Evolutionary conservation across 2,888 invertebrate genomes (phyloP).

Genomic region (Hyppa rectilinea): DNA sequence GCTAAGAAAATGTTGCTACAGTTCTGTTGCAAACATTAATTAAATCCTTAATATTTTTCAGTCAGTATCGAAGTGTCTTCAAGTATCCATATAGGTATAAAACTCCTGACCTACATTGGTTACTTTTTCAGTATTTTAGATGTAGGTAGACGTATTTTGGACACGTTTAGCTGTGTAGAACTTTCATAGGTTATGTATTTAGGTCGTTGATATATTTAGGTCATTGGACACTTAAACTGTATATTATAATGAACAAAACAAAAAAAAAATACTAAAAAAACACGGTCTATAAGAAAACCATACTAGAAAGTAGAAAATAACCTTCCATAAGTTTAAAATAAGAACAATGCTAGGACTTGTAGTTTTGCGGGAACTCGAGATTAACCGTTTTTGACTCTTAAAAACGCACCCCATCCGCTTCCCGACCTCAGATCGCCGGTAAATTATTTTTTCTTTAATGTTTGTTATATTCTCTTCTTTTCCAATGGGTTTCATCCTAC

Average conservation of each 20-base stretch:
- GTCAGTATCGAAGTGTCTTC: neutral
- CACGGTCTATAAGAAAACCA: no score
- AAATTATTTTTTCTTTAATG: no score
- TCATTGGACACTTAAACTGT: neutral
- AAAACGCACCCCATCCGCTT: no score
- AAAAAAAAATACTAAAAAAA: no score
- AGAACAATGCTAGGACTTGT: no score
- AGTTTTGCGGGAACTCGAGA: no score
- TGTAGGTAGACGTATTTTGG: slow-evolving; percentile 15
- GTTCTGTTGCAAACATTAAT: neutral
- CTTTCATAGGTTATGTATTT: neutral
- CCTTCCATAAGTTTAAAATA: no score
- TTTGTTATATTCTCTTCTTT: no score
- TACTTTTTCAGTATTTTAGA: slow-evolving; percentile 23
- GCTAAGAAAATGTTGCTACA: neutral
- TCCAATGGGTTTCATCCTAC: no score
- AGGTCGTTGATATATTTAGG: neutral
- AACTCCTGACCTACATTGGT: neutral
- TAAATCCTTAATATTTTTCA: slow-evolving; percentile 21
- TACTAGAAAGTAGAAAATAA: no score
- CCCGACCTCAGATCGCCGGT: no score
- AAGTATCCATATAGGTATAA: slow-evolving; percentile 39
- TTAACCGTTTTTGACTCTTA: no score
- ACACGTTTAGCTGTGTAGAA: slow-evolving; percentile 15
- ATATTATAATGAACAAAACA: neutral